Base-by-base conservation (phyloP, 2,888 invertebrate genomes). In the Papilio demoleus region DNA sequence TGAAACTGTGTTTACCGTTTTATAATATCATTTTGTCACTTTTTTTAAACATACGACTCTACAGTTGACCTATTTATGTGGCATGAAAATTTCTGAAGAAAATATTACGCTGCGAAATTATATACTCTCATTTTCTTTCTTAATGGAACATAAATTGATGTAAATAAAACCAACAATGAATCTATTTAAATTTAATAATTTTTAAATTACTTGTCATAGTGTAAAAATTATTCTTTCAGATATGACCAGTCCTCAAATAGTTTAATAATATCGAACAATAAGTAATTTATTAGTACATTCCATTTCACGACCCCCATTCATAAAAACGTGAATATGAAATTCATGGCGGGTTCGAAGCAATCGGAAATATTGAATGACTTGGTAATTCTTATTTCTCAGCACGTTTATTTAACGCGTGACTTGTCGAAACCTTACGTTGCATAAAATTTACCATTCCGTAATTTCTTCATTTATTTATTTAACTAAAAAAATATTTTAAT, bases 311-410 rank as follows among this genome's bases (percentile, higher is more conserved):
- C 19, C 14, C 22, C 17, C n/a, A 24, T 14, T 59, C 50, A n/a
- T 38, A 40, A 14, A 53, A 50, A 67, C 67, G 61, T 38, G 38
- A 61, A 67, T 12, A 27, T 50, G 50, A 38, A 64, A 53, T 53
- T 67, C 40, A 61, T 36, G n/a, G 6, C 2, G 66, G 14, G 17
- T 24, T n/a, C 27, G 40, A 38, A 38, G 61, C n/a, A 60, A 60
- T 66, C n/a, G n/a, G 8, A 64, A 64, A 53, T 53, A 50, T 64
- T 24, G 64, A 53, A 53, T 53, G 27, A 53, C 63, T 64, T n/a
- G 8, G 24, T 53, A 53, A 40, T 40, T 64, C 40, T 27, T 53
- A 53, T 53, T 40, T 64, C 40, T 27, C 27, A 14, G 64, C 27
- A 40, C 36, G 53, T 53, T 64, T 53, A n/a, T 22, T 36, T 22